Base-by-base conservation (phyloP, 2,888 invertebrate genomes). In the Megamerina dolium region DNA sequence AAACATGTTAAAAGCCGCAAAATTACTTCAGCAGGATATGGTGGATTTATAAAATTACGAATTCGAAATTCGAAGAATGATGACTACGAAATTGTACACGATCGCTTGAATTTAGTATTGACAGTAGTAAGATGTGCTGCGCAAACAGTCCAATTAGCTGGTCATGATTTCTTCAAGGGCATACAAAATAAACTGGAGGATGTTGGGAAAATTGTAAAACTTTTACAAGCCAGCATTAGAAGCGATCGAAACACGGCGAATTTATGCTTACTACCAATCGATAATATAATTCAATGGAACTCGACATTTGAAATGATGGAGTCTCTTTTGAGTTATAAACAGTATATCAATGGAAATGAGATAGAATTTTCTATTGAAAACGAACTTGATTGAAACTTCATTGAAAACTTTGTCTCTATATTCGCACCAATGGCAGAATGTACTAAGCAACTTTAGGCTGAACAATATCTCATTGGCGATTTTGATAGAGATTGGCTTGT, bases 401-500 rank as follows among this genome's bases (percentile, higher is more conserved):
- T 36, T 23, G 23, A 36, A 36, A n/a, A n/a, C n/a, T n/a, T n/a
- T n/a, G n/a, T n/a, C n/a, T n/a, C n/a, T n/a, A n/a, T n/a, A n/a
- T n/a, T n/a, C n/a, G n/a, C n/a, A n/a, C n/a, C n/a, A n/a, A n/a
- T n/a, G n/a, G n/a, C n/a, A n/a, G n/a, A n/a, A n/a, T n/a, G n/a
- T n/a, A n/a, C n/a, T n/a, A n/a, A n/a, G n/a, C n/a, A n/a, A n/a
- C n/a, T n/a, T n/a, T n/a, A n/a, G n/a, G n/a, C n/a, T n/a, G n/a
- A n/a, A n/a, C n/a, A n/a, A n/a, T n/a, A n/a, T n/a, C n/a, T 42
- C 37, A 36, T 36, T 27, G 42, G 35, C 34, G 41, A 41, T 41
- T 41, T 41, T 41, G 36, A 37, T 17, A 32, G 33, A 35, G 34
- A 34, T 27, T 36, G 41, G 34, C 34, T 41, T 23, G 35, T 36